Evolutionary conservation across 2,797 vertebrate genomes (phyloP), one percentile per base, ranked within the genome.

Genomic region (Coregonus suidteri): DNA sequence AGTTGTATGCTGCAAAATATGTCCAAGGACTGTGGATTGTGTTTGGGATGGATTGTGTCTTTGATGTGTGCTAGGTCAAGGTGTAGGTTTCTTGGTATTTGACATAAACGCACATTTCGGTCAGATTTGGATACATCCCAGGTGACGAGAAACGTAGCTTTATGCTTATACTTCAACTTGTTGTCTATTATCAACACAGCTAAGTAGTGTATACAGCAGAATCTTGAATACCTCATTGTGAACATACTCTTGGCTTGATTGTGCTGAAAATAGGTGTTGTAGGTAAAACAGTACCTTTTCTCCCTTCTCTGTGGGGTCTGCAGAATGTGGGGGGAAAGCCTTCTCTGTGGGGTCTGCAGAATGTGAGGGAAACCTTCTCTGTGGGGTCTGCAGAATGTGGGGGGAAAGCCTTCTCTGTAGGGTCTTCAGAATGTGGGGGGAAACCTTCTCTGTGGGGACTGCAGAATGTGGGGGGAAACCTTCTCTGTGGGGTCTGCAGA

Each of bases 191-290:
- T 47, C 75, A 69, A 6, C 41, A 67, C 0, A 37, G 34, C 18
- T 54, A 37, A 56, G 30, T 51, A 16, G 56, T 79, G 70, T 47
- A 54, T 18, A 54, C 16, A 18, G 16, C 15, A 5, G 41, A 78
- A 37, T 62, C 53, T 69, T 54, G 15, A 82, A 34, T 51, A 67
- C 18, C 51, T 74, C 62, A 75, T 84, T 69, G 65, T 56, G 18
- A 20, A 41, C 47, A 70, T 62, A 37, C 20, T 52, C 37, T 62
- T 73, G 75, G 34, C 75, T 77, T 74, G 16, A 18, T 69, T 37
- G 30, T 74, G 77, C 65, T 30, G 34, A 37, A 76, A 80, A 73
- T 53, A 51, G 59, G 18, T 7, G 9, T 0, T 41, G 9, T 25
- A 64, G n/a, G 20, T 6, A 59, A n/a, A 59, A 76, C 31, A 4